A percentile compares a stretch with the other conserved stretches of the same genome.
Evolutionary conservation across 2,797 vertebrate genomes (phyloP).

Genomic region (Catharus ustulatus): DNA sequence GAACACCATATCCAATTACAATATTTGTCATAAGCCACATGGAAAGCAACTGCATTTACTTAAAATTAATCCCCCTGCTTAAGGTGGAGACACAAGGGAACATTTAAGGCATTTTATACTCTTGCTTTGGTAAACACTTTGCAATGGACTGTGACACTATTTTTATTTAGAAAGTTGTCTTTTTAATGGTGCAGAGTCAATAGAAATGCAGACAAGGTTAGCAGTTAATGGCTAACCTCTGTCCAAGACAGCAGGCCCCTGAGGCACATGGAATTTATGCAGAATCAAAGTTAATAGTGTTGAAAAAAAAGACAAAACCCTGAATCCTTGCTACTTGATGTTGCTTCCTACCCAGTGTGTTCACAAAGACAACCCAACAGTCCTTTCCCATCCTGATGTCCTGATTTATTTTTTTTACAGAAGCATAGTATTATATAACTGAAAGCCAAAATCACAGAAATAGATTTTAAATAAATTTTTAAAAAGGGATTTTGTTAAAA

Average conservation of each 20-base stretch:
- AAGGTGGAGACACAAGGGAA: neutral
- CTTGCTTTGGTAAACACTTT: neutral
- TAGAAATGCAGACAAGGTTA: slow-evolving; percentile 75
- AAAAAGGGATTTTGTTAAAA: neutral
- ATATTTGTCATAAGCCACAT: neutral
- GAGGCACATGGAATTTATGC: slow-evolving; percentile 18
- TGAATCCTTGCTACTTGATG: neutral
- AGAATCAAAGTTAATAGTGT: slow-evolving; percentile 15
- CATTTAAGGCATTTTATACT: neutral
- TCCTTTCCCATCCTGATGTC: neutral
- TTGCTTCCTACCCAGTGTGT: neutral
- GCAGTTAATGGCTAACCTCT: slow-evolving; percentile 78
- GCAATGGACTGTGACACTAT: neutral
- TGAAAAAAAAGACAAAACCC: neutral
- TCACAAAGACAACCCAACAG: neutral
- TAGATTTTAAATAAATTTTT: too few species aligned
- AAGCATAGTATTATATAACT: neutral
- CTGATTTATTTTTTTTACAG: neutral
- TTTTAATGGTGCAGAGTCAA: slow-evolving; percentile 74
- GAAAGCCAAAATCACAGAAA: neutral
- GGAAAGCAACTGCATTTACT: neutral
- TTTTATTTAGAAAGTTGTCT: slow-evolving; percentile 33
- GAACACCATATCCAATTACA: neutral
- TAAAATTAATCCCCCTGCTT: neutral
- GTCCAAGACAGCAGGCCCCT: slow-evolving; percentile 66